Percentiles rank a stretch among this genome's conserved stretches.
Evolutionary conservation across 2,113 vertebrate species (phyloP).

Genomic region (Perca schrenkii): DNA sequence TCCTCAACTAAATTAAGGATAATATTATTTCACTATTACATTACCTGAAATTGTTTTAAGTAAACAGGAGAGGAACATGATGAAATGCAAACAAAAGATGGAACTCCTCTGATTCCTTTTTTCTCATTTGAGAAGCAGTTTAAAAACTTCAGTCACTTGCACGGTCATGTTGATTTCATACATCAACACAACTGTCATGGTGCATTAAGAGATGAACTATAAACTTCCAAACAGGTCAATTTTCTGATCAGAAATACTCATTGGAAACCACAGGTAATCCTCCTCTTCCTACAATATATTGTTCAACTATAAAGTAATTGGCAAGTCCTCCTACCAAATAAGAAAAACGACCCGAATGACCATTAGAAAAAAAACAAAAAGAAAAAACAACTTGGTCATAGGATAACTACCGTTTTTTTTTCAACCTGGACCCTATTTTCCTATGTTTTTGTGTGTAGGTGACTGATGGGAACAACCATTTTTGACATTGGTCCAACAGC

Average conservation of each 20-base stretch:
- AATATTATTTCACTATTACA: slow-evolving; percentile 43
- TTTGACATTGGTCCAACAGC: too few relatives aligned
- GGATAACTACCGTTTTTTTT: too few relatives aligned
- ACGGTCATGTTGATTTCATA: neutral
- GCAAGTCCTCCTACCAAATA: neutral
- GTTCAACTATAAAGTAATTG: neutral
- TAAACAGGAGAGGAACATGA: neutral
- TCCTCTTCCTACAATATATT: neutral
- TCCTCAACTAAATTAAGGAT: slow-evolving; percentile 42
- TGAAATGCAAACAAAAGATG: slow-evolving; percentile 18
- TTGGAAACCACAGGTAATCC: neutral
- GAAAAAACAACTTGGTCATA: neutral
- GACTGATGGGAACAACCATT: too few relatives aligned
- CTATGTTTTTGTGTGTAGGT: too few relatives aligned
- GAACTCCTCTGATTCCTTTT: neutral
- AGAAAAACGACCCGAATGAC: neutral
- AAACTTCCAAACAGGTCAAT: neutral
- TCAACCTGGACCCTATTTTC: too few relatives aligned
- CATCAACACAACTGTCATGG: neutral
- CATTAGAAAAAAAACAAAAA: too few relatives aligned
- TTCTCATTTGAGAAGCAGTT: neutral
- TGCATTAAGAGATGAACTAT: neutral
- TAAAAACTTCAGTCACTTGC: neutral
- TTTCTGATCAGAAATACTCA: neutral
- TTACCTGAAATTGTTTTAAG: slow-evolving; percentile 30